Conservation (phyloP, 2,888 invertebrate species). For the Drosophila affinis region DNA sequence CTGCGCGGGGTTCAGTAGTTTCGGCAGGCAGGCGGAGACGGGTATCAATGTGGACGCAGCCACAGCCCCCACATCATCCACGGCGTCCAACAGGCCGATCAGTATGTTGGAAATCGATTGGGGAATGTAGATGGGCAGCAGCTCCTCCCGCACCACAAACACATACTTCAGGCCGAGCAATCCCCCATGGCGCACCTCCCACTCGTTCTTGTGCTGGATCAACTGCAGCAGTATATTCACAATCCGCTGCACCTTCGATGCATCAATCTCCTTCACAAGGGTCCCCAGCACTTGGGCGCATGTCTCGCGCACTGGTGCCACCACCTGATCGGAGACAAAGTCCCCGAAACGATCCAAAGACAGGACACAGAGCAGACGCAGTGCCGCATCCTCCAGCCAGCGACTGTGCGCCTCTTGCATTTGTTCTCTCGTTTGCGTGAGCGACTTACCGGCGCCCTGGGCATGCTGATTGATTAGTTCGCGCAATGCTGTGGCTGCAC, state of each 20-base stretch:
- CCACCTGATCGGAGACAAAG: conserved; percentile 98
- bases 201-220: conserved; percentile 89
- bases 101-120: conserved; percentile 81
- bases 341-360: conserved; percentile 98
- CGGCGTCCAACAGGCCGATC: conserved; percentile 90
- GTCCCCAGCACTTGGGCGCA: conserved; percentile 96
- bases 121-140: conserved; percentile 82
- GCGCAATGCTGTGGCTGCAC: conserved; percentile 95
- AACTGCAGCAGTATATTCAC: conserved; percentile 90
- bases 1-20: conserved; percentile 86
- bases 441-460: conserved; percentile 89
- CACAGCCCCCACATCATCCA: conserved; percentile 98
- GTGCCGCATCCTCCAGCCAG: conserved; percentile 95
- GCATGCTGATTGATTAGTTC: conserved; percentile 91
- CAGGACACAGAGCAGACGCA: conserved; percentile 94
- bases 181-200: conserved; percentile 98
- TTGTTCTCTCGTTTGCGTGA: conserved; percentile 85
- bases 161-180: conserved; percentile 94
- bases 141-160: conserved; percentile 88
- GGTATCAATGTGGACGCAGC: conserved; percentile 96
- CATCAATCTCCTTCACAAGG: conserved; percentile 89
- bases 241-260: conserved; percentile 87
- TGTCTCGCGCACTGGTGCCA: conserved; percentile 98
- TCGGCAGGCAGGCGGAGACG: conserved; percentile 89
- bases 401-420: conserved; percentile 91